Evolutionary conservation across 2,888 invertebrate genomes (phyloP).

Genomic region (Ichneumoninae sp.): DNA sequence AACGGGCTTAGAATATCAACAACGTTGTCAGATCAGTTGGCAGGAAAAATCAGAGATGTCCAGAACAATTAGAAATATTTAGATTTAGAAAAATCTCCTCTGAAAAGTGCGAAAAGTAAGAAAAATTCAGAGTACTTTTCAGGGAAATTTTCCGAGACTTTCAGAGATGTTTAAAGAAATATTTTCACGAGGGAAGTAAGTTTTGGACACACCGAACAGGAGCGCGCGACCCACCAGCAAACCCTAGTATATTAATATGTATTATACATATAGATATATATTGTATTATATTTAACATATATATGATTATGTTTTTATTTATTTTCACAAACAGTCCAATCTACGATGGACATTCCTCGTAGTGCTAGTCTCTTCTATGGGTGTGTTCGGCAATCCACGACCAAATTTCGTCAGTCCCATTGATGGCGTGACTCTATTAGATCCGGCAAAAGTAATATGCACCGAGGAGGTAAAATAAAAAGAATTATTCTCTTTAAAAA

Average conservation of each 20-base stretch:
- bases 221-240: too few species aligned
- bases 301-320: not conserved
- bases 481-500: not conserved
- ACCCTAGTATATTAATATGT: not conserved
- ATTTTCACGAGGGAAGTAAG: too few species aligned
- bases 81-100: too few species aligned
- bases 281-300: not conserved
- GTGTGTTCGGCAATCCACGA: slow-evolving; percentile 45
- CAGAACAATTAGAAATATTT: too few species aligned
- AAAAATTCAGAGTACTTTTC: too few species aligned
- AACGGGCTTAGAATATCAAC: too few species aligned
- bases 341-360: slow-evolving; percentile 46
- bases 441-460: slow-evolving; percentile 60
- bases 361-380: slow-evolving; percentile 42
- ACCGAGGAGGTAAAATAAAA: slow-evolving; percentile 57
- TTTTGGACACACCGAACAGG: too few species aligned
- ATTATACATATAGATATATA: not conserved
- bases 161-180: too few species aligned
- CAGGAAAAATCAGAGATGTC: too few species aligned
- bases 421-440: slow-evolving; percentile 57
- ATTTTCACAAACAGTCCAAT: slow-evolving; percentile 23
- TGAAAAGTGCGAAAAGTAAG: too few species aligned
- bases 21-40: too few species aligned
- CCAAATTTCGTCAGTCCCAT: slow-evolving; percentile 42
- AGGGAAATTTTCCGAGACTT: too few species aligned